Conservation (phyloP, 2,888 invertebrate species). For the Cheilosia impressa region DNA sequence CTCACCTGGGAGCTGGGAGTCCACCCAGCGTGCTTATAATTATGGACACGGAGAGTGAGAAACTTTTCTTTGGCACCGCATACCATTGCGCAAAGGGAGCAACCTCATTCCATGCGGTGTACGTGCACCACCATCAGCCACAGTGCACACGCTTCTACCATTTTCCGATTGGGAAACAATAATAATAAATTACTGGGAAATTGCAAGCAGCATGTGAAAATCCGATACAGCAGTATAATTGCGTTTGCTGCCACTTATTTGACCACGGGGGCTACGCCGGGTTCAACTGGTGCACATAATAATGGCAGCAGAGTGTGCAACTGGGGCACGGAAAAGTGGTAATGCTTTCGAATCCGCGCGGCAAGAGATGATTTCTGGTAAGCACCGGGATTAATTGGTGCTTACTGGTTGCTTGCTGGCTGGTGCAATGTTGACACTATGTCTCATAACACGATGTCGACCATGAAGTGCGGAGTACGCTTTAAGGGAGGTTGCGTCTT, state of each 20-base stretch:
- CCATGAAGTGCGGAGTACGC: no score
- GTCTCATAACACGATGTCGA: not conserved
- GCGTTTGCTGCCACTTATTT: conserved; percentile 42
- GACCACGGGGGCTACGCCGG: conserved; percentile 20
- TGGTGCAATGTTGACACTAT: not conserved
- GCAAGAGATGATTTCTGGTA: conserved; percentile 17
- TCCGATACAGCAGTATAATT: conserved; percentile 48
- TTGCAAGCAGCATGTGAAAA: conserved; percentile 56
- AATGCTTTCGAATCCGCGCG: conserved; percentile 12
- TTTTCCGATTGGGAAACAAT: conserved; percentile 55
- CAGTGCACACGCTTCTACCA: conserved; percentile 24
- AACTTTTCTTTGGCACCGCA: conserved; percentile 3
- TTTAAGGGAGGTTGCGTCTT: no score
- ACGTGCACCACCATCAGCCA: not conserved
- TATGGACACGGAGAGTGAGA: not conserved
- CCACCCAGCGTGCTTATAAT: not conserved
- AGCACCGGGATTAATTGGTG: conserved; percentile 27
- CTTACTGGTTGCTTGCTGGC: conserved; percentile 1
- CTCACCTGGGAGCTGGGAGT: conserved; percentile 21
- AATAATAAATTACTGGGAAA: conserved; percentile 61
- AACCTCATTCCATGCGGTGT: conserved; percentile 30
- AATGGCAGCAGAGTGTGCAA: conserved; percentile 6
- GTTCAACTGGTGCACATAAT: conserved; percentile 11
- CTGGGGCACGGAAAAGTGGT: conserved; percentile 17
- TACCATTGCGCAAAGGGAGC: conserved; percentile 17